These are phyloP conservation scores for Tolypeutes matacus DNA, from an alignment of 2,797 vertebrate species.

Conservation along the genomic window DNA sequence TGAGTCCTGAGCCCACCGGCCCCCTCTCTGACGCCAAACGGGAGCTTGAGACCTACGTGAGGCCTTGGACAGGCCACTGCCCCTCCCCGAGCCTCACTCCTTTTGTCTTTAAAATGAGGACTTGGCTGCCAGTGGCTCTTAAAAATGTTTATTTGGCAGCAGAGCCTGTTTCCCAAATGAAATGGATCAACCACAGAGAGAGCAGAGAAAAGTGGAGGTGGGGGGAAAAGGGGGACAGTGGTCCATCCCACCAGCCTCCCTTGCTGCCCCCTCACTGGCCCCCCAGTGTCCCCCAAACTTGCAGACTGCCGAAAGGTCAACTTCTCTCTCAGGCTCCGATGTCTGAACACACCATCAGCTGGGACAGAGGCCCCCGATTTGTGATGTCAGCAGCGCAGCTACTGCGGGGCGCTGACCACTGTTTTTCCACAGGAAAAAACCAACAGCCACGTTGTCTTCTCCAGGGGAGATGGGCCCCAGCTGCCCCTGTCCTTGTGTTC, in stretches of 20 bases:
- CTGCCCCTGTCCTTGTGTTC: background rate
- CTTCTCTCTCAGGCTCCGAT: too few species aligned
- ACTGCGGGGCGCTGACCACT: background rate
- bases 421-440: background rate
- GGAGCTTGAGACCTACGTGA: background rate
- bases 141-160: background rate
- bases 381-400: too few species aligned
- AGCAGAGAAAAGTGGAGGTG: background rate
- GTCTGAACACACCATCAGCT: too few species aligned
- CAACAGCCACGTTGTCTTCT: background rate
- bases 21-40: too few species aligned
- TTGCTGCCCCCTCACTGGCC: background rate
- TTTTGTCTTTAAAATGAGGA: too few species aligned
- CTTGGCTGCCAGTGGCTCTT: background rate
- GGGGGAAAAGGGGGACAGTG: rapidly evolving
- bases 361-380: too few species aligned
- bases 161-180: background rate
- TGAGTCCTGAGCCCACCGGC: too few species aligned
- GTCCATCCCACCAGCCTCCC: background rate
- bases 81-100: background rate
- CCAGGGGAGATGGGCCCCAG: rapidly evolving
- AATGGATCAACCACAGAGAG: background rate
- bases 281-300: too few species aligned
- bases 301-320: background rate
- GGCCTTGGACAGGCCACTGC: rapidly evolving